Base-by-base conservation (phyloP, 2,888 invertebrate genomes). In the Smittia sp. region DNA sequence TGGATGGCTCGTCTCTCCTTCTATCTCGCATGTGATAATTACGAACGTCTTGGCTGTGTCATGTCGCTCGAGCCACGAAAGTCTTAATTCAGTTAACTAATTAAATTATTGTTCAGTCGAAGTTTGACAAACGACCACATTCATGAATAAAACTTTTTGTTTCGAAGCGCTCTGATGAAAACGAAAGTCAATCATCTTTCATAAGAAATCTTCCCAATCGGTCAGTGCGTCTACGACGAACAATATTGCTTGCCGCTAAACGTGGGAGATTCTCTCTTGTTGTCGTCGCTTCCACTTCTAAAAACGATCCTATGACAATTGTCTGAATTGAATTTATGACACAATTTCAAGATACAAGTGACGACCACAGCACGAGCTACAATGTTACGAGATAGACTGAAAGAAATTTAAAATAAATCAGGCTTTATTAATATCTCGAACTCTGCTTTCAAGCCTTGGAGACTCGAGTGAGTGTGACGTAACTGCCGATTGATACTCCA, bases 301-400 rank as follows among this genome's bases (percentile, higher is more conserved):
- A 38, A 38, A 39, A 39, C 7, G 11, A 39, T 39, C 7, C n/a
- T n/a, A n/a, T n/a, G n/a, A n/a, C 32, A 32, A 32, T 32, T 32
- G n/a, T 58, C 18, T 58, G 20, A 58, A 58, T 18, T 58, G 18
- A 58, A 58, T 58, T 58, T 46, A 46, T 46, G 52, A 46, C 52
- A 46, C n/a, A 15, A 18, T 46, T 46, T 46, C n/a, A 6, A 6
- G 9, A 32, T 32, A 6, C 32, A 32, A 32, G 7, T 52, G 18
- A 15, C 13, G 52, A 18, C 11, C 39, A 39, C 9, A 39, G 39
- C 4, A 32, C 32, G 9, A 6, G 32, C 9, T 9, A 6, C 32
- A 32, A 32, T 32, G 32, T n/a, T n/a, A n/a, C n/a, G 32, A 32
- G 4, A 32, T 32, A 6, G 32, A 32, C 4, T n/a, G 9, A 32